Evolutionary conservation across 23 tunicate genomes (phyloP).

Genomic region (Pegea sp.): DNA sequence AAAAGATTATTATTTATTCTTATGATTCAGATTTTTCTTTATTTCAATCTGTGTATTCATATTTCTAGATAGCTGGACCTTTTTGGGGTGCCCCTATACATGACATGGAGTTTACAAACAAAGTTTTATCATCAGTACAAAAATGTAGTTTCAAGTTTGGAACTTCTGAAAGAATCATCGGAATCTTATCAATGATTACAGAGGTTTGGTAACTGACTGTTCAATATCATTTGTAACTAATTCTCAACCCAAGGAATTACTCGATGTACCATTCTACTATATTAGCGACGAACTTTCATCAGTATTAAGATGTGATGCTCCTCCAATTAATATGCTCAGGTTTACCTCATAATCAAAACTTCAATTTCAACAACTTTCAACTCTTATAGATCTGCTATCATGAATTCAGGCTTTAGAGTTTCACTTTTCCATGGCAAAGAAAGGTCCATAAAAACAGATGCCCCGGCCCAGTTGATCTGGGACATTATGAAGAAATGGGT

Average conservation of each 20-base stretch:
- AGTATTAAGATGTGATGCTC: conserved; percentile 24
- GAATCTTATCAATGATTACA: conserved; percentile 54
- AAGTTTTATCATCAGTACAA: conserved; percentile 22
- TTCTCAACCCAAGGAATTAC: conserved; percentile 81
- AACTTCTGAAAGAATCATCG: conserved; percentile 35
- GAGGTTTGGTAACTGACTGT: conserved; percentile 11
- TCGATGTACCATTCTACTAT: conserved; percentile 76
- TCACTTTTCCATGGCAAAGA: conserved; percentile 41
- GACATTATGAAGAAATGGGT: conserved; percentile 74
- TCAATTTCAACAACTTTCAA: too few species aligned
- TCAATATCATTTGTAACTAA: too few species aligned
- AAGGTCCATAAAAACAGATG: conserved; percentile 45
- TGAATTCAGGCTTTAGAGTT: conserved; percentile 60
- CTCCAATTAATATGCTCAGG: conserved; percentile 30
- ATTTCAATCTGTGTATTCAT: neutral
- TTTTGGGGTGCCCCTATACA: conserved; percentile 69
- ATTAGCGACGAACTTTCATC: conserved; percentile 48
- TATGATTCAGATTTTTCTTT: neutral
- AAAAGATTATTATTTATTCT: too few species aligned
- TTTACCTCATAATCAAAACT: neutral
- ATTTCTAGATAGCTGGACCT: conserved; percentile 68
- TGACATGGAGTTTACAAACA: conserved; percentile 22
- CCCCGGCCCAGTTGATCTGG: conserved; percentile 66
- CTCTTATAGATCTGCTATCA: conserved; percentile 32
- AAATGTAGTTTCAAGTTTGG: conserved; percentile 8